phyloP scores from a whole-genome alignment of 2,113 vertebrate genomes.

The Osmerus mordax region DNA sequence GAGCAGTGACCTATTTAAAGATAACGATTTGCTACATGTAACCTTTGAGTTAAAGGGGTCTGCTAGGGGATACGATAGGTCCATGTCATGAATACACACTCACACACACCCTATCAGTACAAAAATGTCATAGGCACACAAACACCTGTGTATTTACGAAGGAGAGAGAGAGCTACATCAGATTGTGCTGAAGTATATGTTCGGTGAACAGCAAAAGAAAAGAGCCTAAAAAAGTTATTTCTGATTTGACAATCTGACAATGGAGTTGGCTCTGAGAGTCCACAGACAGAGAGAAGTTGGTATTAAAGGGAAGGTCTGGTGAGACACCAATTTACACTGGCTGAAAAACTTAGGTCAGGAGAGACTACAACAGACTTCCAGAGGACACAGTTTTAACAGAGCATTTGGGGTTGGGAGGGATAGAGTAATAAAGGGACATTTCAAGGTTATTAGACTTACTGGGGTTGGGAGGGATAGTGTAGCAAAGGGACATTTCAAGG shows the following conservation, averaged over 20 bases:
- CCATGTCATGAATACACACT: neutral
- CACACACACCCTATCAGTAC: neutral
- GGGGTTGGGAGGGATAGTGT: conserved; percentile 93
- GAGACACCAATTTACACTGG: too few relatives aligned
- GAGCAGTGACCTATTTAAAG: too few relatives aligned
- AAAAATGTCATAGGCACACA: neutral
- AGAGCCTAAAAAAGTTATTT: neutral
- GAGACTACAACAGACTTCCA: too few relatives aligned
- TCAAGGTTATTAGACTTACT: conserved; percentile 71
- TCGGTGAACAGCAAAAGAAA: neutral
- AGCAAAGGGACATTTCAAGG: neutral
- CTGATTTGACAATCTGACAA: neutral
- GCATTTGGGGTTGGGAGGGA: neutral
- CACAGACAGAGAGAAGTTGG: too few relatives aligned
- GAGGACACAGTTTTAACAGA: too few relatives aligned
- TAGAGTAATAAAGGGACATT: neutral
- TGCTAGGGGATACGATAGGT: neutral
- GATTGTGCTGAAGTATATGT: neutral
- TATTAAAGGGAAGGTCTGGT: too few relatives aligned
- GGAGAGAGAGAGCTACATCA: neutral
- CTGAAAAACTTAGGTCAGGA: too few relatives aligned
- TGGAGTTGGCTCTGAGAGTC: neutral
- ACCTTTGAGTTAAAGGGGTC: too few relatives aligned
- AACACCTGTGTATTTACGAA: neutral
- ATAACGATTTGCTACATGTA: too few relatives aligned